Evolutionary conservation across 2,797 vertebrate species (phyloP).

Genomic region (Anguilla anguilla): DNA sequence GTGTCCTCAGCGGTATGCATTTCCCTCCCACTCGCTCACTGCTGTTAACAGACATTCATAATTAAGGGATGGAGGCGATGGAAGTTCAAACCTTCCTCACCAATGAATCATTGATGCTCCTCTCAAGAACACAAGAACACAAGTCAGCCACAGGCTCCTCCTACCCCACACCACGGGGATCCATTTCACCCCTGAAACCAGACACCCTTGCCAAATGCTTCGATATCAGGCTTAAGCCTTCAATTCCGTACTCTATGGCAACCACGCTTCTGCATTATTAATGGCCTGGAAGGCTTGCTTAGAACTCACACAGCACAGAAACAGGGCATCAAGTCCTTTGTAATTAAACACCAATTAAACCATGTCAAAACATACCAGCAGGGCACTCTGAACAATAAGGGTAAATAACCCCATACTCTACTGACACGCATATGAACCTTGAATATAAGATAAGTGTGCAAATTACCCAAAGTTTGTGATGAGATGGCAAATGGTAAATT

Average conservation of each 20-base stretch:
- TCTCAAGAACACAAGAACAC: conserved; percentile 54
- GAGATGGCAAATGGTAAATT: conserved; percentile 59
- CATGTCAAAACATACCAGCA: conserved; percentile 73
- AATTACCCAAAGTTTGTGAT: conserved; percentile 56
- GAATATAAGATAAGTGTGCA: background rate
- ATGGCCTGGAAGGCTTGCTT: conserved; percentile 77
- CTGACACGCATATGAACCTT: background rate
- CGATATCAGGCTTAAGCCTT: conserved; percentile 68
- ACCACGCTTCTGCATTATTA: conserved; percentile 75
- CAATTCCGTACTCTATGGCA: conserved; percentile 70
- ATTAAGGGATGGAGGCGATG: conserved; percentile 21
- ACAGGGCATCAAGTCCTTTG: conserved; percentile 70
- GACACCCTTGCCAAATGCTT: conserved; percentile 61
- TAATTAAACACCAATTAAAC: conserved; percentile 78
- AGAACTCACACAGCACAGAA: conserved; percentile 68
- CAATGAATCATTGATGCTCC: conserved; percentile 30
- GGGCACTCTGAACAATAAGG: conserved; percentile 70
- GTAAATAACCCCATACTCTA: conserved; percentile 27
- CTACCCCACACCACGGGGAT: conserved; percentile 67
- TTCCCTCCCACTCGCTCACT: too few relatives aligned
- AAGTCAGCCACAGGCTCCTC: conserved; percentile 46
- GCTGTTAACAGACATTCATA: conserved; percentile 26
- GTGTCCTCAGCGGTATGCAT: background rate
- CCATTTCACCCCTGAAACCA: conserved; percentile 75
- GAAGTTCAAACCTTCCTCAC: background rate